phyloP scores from a whole-genome alignment of 2,113 vertebrate genomes.

The Carassius auratus region DNA sequence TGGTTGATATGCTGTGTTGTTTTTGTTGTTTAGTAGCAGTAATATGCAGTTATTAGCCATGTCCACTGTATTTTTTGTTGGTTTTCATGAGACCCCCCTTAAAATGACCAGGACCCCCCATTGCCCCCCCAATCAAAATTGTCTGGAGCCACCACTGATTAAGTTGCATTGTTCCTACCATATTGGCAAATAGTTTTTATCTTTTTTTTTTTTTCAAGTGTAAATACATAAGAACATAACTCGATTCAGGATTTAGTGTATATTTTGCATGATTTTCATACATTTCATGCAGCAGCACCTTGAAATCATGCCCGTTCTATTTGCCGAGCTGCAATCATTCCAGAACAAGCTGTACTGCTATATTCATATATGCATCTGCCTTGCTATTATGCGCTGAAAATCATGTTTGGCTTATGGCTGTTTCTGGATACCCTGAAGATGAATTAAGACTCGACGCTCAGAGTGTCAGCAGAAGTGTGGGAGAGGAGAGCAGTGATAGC shows the following conservation, averaged over 20 bases:
- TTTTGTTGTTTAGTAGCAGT: too few relatives aligned
- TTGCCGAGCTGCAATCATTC: neutral
- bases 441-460: slow-evolving; percentile 37
- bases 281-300: neutral
- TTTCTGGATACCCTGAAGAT: slow-evolving; percentile 29
- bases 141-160: too few relatives aligned
- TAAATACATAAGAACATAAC: neutral
- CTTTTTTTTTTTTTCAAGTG: neutral
- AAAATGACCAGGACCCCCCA: too few relatives aligned
- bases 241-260: neutral
- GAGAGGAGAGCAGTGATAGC: slow-evolving; percentile 12
- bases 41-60: too few relatives aligned
- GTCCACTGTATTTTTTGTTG: too few relatives aligned
- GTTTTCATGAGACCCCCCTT: too few relatives aligned
- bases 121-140: too few relatives aligned
- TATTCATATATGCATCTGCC: slow-evolving; percentile 13
- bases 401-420: slow-evolving; percentile 37
- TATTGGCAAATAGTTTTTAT: neutral
- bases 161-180: neutral
- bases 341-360: neutral
- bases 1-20: too few relatives aligned
- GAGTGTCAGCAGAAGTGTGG: slow-evolving; percentile 33
- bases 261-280: neutral
- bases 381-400: slow-evolving; percentile 20
- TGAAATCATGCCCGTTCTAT: neutral